These are phyloP conservation scores for Epinotia demarniana DNA, from an alignment of 2,888 invertebrate genomes.

Conservation along the genomic window DNA sequence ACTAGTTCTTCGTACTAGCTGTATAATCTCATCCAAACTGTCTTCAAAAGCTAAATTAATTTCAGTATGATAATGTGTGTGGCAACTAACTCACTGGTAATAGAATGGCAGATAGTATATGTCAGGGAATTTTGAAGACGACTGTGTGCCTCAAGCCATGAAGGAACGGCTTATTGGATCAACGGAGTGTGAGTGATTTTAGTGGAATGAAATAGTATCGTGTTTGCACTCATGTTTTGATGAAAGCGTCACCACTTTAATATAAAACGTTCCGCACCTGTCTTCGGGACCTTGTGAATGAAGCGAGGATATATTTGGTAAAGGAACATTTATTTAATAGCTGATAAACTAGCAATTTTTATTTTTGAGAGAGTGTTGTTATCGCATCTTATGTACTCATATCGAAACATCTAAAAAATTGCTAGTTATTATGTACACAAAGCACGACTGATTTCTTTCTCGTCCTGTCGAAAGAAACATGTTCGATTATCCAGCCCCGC, in stretches of 20 bases:
- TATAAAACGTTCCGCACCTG: background rate
- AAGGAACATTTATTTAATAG: too few relatives aligned
- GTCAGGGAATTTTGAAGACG: slow-evolving; percentile 73
- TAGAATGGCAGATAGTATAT: slow-evolving; percentile 67
- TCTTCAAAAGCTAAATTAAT: slow-evolving; percentile 49
- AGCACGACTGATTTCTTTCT: background rate
- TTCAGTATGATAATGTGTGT: slow-evolving; percentile 61
- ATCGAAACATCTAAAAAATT: too few relatives aligned
- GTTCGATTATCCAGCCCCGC: background rate
- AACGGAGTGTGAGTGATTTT: background rate
- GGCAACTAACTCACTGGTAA: slow-evolving; percentile 65
- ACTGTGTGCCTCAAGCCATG: slow-evolving; percentile 50
- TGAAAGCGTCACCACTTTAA: background rate
- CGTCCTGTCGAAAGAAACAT: slow-evolving; percentile 4
- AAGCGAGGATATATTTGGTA: background rate
- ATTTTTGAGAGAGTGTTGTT: too few relatives aligned
- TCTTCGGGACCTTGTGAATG: background rate
- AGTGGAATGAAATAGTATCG: background rate
- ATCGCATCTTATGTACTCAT: too few relatives aligned
- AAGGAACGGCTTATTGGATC: slow-evolving; percentile 38
- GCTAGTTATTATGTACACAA: background rate
- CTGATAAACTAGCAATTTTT: too few relatives aligned
- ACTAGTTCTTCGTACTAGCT: background rate
- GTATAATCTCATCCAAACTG: background rate
- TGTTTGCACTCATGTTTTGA: background rate